A percentile compares a stretch with the other conserved stretches of the same genome.
Evolutionary conservation across 2,113 vertebrate species (phyloP).

Genomic region (Lophochroa leadbeateri): DNA sequence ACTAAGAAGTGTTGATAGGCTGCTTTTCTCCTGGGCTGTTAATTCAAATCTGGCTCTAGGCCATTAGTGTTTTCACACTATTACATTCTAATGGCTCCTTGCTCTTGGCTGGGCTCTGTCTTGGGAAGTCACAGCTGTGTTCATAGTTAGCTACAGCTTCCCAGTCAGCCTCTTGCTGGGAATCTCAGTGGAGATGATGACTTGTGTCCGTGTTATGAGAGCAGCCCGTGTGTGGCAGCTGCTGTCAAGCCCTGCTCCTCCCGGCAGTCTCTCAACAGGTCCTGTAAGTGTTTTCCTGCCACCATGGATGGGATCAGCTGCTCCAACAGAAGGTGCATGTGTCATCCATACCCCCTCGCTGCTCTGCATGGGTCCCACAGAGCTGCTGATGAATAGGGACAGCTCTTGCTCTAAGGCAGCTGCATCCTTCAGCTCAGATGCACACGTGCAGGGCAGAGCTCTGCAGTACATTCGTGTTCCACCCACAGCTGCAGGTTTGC

Average conservation of each 20-base stretch:
- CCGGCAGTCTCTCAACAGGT: constrained; percentile 34
- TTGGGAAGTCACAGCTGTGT: constrained; percentile 30
- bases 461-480: fast-evolving
- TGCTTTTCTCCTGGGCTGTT: constrained; percentile 21
- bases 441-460: neutral
- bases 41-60: constrained; percentile 54
- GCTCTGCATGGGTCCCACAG: neutral
- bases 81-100: constrained; percentile 58
- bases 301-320: constrained; percentile 33
- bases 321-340: constrained; percentile 38
- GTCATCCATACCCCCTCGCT: neutral
- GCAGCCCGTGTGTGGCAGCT: neutral
- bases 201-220: constrained; percentile 2
- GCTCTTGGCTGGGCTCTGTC: constrained; percentile 45
- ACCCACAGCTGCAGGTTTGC: neutral
- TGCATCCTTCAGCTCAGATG: neutral
- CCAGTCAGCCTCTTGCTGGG: constrained; percentile 56
- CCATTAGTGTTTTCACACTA: constrained; percentile 54
- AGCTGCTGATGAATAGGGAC: neutral
- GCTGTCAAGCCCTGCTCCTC: constrained; percentile 5
- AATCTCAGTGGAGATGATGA: constrained; percentile 40
- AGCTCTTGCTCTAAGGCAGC: neutral
- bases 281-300: neutral
- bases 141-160: neutral
- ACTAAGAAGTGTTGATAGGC: neutral